These are phyloP conservation scores for Syndactyla subalaris DNA, from an alignment of 2,797 vertebrate species.

Conservation along the genomic window DNA sequence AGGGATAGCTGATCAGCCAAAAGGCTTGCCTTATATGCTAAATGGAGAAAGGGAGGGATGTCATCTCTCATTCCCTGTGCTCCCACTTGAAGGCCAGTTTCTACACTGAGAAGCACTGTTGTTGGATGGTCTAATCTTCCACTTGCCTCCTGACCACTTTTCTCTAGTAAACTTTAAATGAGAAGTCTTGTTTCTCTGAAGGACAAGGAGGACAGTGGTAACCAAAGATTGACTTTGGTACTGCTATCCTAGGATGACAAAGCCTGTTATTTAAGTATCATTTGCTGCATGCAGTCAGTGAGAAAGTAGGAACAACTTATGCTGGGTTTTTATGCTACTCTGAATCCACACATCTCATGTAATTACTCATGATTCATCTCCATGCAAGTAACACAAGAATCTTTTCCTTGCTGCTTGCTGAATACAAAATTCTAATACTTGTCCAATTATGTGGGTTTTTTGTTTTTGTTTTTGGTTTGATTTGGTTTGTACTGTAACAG, in stretches of 20 bases:
- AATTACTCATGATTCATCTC: background rate
- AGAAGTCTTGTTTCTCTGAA: background rate
- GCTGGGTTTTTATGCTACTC: background rate
- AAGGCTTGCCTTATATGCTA: background rate
- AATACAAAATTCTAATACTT: background rate
- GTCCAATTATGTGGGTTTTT: background rate
- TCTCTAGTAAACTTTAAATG: background rate
- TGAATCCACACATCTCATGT: background rate
- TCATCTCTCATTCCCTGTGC: rapidly evolving
- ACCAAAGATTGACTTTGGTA: background rate
- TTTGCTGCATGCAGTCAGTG: background rate
- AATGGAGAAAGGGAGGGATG: background rate
- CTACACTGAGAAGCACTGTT: background rate
- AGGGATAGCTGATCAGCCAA: background rate
- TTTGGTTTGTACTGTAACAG: background rate
- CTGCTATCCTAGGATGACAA: background rate
- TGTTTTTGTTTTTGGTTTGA: background rate
- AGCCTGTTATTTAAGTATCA: background rate
- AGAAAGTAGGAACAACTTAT: background rate
- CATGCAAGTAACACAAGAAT: background rate
- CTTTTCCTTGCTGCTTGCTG: background rate
- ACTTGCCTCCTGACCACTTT: background rate
- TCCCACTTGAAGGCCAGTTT: background rate
- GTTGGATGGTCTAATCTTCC: background rate
- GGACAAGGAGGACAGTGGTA: background rate